Evolutionary conservation across 2,888 invertebrate species (phyloP), one percentile per base, ranked within the genome.

Genomic region (Philereme vetulata): DNA sequence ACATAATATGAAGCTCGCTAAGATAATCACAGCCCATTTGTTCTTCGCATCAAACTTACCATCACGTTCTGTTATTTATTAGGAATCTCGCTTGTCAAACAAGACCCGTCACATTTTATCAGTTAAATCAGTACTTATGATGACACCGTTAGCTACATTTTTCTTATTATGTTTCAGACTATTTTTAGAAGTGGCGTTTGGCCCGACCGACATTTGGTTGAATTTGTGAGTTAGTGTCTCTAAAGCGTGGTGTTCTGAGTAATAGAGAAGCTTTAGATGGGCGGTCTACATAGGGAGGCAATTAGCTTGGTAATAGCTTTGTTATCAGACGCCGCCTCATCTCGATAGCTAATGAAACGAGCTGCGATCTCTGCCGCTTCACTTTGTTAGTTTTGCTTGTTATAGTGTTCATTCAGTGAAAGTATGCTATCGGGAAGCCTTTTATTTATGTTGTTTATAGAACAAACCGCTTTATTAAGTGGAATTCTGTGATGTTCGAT

Each of bases 281-380:
- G 76, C 76, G 77, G 74, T 72, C 70, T 65, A 67, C 76, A 74
- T 76, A 75, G 75, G 75, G 70, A 78, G 77, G 81, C 78, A 85
- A 88, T 89, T 85, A 86, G 81, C 75, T 66, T 67, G 60, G 76
- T 86, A 87, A 88, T 88, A 81, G 80, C 80, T 83, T 86, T 78
- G 77, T 86, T 89, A 88, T 87, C 86, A 80, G 78, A 79, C 70
- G 76, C 73, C 74, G 75, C 77, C 76, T 82, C 84, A 83, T 83
- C 83, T 82, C 72, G 70, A 77, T 81, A 74, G 72, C 72, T 80
- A 80, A 82, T 84, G 78, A 82, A 86, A 83, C 77, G 72, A 73
- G 64, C 62, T 66, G 71, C 72, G 73, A 72, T 77, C 81, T 69
- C 51, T 65, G 57, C 71, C 63, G 60, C 67, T 68, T 71, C 64